A percentile compares a stretch with the other conserved stretches of the same genome.
phyloP scores from a whole-genome alignment of 2,113 vertebrate species.

The Lagopus leucura region DNA sequence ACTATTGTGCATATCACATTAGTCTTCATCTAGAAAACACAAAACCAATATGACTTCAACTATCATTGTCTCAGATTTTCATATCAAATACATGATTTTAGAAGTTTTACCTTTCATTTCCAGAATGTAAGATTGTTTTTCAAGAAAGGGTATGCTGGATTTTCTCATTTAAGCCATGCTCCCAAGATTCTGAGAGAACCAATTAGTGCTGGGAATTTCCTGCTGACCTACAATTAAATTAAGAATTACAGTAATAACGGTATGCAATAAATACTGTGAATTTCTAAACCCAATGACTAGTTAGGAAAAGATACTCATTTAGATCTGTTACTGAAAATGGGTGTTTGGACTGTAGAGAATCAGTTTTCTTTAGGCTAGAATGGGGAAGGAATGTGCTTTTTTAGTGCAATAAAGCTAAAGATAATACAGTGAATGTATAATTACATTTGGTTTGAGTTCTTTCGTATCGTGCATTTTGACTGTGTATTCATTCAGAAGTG shows the following conservation, averaged over 20 bases:
- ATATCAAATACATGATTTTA: neutral
- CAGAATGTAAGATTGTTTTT: neutral
- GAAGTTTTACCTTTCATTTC: neutral
- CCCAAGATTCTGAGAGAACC: neutral
- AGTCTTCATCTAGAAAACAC: neutral
- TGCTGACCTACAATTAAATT: neutral
- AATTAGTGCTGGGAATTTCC: neutral
- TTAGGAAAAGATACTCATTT: neutral
- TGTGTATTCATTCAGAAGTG: neutral
- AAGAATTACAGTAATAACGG: neutral
- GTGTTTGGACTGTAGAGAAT: neutral
- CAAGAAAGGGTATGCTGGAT: neutral
- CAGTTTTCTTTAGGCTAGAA: neutral
- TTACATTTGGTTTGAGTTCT: neutral
- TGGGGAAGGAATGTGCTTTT: neutral
- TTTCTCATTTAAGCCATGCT: neutral
- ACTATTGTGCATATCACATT: neutral
- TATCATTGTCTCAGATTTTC: neutral
- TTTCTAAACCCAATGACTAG: neutral
- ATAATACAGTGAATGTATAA: accelerated
- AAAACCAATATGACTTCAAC: neutral
- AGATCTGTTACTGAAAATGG: neutral
- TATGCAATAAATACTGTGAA: neutral
- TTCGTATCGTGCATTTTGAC: neutral
- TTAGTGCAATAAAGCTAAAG: neutral